Base-by-base conservation (phyloP, 1,140 invertebrate species). In the Limonius californicus region DNA sequence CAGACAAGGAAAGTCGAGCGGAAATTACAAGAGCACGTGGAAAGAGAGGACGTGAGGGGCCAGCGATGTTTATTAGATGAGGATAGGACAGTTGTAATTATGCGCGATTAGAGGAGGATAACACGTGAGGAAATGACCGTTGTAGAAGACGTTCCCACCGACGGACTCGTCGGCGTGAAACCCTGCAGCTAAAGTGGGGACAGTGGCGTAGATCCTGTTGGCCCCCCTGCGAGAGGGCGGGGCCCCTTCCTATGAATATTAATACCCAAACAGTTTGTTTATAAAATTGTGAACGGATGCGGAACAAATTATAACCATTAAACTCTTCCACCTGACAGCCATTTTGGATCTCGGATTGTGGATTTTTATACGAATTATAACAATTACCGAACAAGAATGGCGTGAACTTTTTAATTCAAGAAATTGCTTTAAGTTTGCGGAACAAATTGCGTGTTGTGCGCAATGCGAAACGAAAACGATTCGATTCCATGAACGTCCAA, bases 121-220 rank as follows among this genome's bases (percentile, higher is more conserved):
- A 50, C 45, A 50, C 15, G 16, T 50, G 15, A 50, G 45, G 45
- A 50, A 50, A 50, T 50, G 20, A 50, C 45, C 45, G 45, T 50
- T 50, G 45, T 50, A 50, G n/a, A 45, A 50, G 45, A 50, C 20
- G 45, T 50, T 50, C 45, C 45, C 45, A 50, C 45, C 45, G 8
- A 50, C 12, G 16, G 16, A 3, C 20, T 50, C 7, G 15, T 21
- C 19, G 20, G 14, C 20, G 14, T 19, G 45, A 19, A 50, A 19
- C 45, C 20, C 16, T 50, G 45, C 45, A 50, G 45, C 45, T 18
- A 50, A 50, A 50, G 45, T 50, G 45, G 45, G 45, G 45, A 50
- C 45, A 50, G 16, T 21, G 45, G 45, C 45, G 20, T 50, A 50
- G 45, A 50, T 50, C 16, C 45, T 19, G 45, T 50, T 50, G 45